Conservation (phyloP, 2,797 vertebrate species). For the Parauchenoglanis ngamensis region DNA sequence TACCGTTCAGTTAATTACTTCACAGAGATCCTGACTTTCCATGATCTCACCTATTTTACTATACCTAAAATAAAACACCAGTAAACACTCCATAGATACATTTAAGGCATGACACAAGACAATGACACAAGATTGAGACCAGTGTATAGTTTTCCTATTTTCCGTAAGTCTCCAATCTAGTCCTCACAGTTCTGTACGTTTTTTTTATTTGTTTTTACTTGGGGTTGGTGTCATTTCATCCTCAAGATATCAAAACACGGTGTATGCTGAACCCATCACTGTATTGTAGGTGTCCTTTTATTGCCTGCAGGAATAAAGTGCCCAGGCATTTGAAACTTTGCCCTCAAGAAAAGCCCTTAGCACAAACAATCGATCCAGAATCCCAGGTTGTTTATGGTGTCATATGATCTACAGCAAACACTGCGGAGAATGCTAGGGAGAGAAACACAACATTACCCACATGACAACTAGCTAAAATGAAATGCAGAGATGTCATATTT, state of each 20-base stretch:
- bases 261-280: conserved; percentile 11
- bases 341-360: conserved; percentile 50
- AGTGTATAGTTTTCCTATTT: not conserved
- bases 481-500: conserved; percentile 17
- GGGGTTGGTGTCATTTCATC: not conserved
- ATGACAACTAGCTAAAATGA: conserved; percentile 14
- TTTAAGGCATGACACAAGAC: not conserved
- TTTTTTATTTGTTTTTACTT: not conserved
- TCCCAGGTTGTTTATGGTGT: conserved; percentile 28
- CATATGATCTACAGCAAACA: conserved; percentile 39
- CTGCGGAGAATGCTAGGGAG: not conserved
- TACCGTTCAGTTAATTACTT: conserved; percentile 57
- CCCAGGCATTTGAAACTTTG: conserved; percentile 41
- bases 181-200: not conserved
- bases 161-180: not conserved
- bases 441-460: conserved; percentile 27
- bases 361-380: conserved; percentile 49
- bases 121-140: not conserved
- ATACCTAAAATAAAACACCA: not conserved
- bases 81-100: not conserved
- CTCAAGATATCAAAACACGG: not conserved
- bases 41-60: conserved; percentile 35
- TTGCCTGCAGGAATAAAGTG: conserved; percentile 35
- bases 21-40: conserved; percentile 43
- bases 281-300: not conserved